Percentiles rank a stretch among this genome's conserved stretches.
Conservation (phyloP, 1,140 invertebrate species). For the Colletes latitarsis region DNA sequence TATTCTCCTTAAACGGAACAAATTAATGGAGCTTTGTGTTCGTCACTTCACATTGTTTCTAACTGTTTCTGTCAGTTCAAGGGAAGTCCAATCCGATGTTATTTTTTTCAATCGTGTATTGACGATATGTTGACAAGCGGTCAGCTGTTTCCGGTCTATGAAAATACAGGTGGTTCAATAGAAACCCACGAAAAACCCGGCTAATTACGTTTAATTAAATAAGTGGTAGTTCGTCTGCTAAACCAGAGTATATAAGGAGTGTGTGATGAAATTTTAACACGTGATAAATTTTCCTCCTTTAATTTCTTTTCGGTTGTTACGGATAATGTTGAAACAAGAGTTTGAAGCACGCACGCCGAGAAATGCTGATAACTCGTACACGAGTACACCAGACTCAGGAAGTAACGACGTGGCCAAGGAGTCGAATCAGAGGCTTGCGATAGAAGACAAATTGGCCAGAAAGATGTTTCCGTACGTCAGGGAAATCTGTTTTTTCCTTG, state of each 20-base stretch:
- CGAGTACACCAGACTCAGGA: slow-evolving; percentile 61
- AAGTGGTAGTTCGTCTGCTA: neutral
- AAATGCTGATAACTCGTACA: slow-evolving; percentile 72
- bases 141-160: slow-evolving; percentile 51
- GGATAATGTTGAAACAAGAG: slow-evolving; percentile 71
- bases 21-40: too few species aligned
- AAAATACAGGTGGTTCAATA: slow-evolving; percentile 42
- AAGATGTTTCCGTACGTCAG: slow-evolving; percentile 79
- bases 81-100: slow-evolving; percentile 5
- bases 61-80: neutral
- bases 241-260: neutral
- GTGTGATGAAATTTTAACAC: slow-evolving; percentile 28
- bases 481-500: slow-evolving; percentile 78
- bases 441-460: slow-evolving; percentile 66
- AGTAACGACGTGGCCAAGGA: slow-evolving; percentile 75
- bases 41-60: neutral
- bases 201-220: slow-evolving; percentile 53
- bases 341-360: slow-evolving; percentile 58
- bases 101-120: neutral
- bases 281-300: slow-evolving; percentile 11
- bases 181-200: slow-evolving; percentile 40
- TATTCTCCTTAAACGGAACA: too few species aligned
- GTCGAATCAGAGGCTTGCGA: slow-evolving; percentile 52
- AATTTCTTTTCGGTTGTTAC: slow-evolving; percentile 45
- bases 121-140: slow-evolving; percentile 36